These are phyloP conservation scores for Myrmecophaga tridactyla DNA, from an alignment of 2,113 vertebrate species.

Conservation along the genomic window DNA sequence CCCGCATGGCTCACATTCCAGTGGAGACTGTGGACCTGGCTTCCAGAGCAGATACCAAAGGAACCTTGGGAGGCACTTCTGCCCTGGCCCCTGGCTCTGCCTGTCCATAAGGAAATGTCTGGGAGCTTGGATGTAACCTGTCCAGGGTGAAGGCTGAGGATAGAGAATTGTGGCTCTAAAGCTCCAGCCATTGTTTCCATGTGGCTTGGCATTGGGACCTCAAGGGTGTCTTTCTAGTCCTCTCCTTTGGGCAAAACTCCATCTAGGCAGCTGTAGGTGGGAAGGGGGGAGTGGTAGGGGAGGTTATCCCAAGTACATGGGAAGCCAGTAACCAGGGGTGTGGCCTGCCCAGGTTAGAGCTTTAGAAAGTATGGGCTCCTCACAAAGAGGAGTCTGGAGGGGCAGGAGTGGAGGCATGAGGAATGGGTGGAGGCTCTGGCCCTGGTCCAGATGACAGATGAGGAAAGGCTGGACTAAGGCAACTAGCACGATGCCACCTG, in stretches of 20 bases:
- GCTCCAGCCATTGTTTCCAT: not conserved
- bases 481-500: fast-evolving
- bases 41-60: not conserved
- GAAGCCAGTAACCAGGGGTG: not conserved
- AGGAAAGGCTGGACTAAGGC: not conserved
- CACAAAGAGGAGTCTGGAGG: not conserved
- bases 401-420: not conserved
- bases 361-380: not conserved
- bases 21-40: not conserved
- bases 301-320: not conserved
- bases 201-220: not conserved
- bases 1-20: not conserved
- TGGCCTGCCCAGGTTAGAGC: not conserved
- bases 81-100: not conserved
- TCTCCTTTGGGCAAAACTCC: not conserved
- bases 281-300: not conserved
- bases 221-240: not conserved
- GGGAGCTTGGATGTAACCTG: not conserved
- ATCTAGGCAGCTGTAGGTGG: too few species aligned
- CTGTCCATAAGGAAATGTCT: not conserved
- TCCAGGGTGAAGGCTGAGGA: not conserved
- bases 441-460: not conserved
- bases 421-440: not conserved
- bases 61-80: too few species aligned
- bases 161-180: not conserved